phyloP scores from a whole-genome alignment of 1,140 invertebrate genomes.

The Drosophila cardini region DNA sequence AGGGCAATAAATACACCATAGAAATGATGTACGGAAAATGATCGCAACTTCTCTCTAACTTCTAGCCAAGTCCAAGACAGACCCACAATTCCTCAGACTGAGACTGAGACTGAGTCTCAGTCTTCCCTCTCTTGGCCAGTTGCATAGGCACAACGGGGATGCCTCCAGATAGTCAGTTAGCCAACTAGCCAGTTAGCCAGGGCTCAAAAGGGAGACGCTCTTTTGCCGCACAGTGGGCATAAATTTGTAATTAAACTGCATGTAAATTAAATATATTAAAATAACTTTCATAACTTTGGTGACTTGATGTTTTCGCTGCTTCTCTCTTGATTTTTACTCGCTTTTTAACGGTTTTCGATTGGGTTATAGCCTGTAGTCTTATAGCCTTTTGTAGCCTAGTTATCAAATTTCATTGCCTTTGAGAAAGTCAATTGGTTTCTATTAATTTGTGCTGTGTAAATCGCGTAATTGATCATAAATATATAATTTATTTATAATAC shows the following conservation, averaged over 20 bases:
- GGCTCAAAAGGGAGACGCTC: constrained; percentile 28
- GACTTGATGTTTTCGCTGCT: background rate
- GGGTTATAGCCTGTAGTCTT: background rate
- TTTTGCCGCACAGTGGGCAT: constrained; percentile 60
- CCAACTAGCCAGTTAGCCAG: constrained; percentile 14
- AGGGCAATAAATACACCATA: constrained; percentile 80
- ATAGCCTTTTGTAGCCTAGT: background rate
- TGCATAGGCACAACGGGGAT: constrained; percentile 71
- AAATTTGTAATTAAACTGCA: constrained; percentile 17
- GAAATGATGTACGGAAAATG: constrained; percentile 83
- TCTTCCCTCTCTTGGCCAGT: background rate
- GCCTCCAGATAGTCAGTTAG: constrained; percentile 33
- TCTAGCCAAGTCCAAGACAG: constrained; percentile 36
- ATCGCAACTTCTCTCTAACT: constrained; percentile 47
- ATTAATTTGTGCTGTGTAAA: too few relatives aligned
- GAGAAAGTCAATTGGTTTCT: background rate
- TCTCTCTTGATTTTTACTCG: constrained; percentile 2
- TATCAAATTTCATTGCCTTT: constrained; percentile 10
- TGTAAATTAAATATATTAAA: constrained; percentile 41
- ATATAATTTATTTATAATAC: too few relatives aligned
- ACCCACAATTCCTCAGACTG: constrained; percentile 44
- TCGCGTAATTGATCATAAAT: too few relatives aligned
- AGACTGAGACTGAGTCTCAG: background rate
- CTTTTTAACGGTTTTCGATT: background rate
- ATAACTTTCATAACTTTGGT: constrained; percentile 3